Evolutionary conservation across 2,888 invertebrate species (phyloP), one percentile per base, ranked within the genome.

Genomic region (Hypomecis atomaria): DNA sequence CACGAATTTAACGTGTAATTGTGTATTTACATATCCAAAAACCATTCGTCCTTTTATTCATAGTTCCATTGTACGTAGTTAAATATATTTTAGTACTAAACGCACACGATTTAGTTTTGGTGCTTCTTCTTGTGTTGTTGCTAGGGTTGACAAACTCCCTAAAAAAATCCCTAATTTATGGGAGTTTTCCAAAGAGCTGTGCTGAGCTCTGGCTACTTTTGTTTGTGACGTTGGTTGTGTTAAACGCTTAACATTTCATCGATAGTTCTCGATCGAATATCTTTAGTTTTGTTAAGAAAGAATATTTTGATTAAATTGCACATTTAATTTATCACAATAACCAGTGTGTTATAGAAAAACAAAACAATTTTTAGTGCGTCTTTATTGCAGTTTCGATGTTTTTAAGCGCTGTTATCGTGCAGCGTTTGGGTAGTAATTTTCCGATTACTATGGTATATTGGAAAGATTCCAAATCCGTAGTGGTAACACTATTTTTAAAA

Each of bases 191-290:
- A 44, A 36, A 8, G 5, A 13, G 11, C 9, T 50, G 10, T 5
- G 33, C 13, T 52, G 10, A 43, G 36, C 5, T 43, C 7, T 38
- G 13, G 47, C 38, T 47, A 56, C 47, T 47, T 5, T 38, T 9
- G 45, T 48, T 85, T 85, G 71, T 83, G 75, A 84, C 58, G 69
- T 83, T 73, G 84, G 85, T 88, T 87, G 86, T 87, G 82, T 84
- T 80, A 8, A 58, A 67, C 68, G 70, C 75, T 61, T 73, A 67
- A 70, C 71, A 67, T 76, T 73, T 67, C 77, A 79, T 73, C 73
- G 73, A 78, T 62, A 54, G 49, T 72, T 71, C 44, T 72, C 68
- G 48, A 77, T 74, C 72, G 71, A 76, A 74, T 57, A 72, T 60
- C 58, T 59, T 72, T 70, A 56, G 38, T 58, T 73, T 58, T 71